Evolutionary conservation across 2,797 vertebrate genomes (phyloP), one percentile per base, ranked within the genome.

Genomic region (Spheniscus humboldti): DNA sequence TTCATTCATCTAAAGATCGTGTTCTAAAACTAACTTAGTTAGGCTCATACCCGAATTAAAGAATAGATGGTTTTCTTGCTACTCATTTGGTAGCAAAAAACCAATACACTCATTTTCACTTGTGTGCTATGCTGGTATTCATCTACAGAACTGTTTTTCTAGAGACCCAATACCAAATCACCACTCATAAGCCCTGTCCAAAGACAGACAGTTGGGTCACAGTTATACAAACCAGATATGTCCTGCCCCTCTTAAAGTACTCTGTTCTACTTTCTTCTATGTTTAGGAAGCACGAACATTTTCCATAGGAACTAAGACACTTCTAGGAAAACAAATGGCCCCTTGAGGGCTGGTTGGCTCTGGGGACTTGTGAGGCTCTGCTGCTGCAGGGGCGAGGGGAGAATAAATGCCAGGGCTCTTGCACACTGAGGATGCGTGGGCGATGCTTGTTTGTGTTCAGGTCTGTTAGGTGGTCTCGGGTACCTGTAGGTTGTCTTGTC

Each of bases 101-200:
- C 23, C 19, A 23, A 25, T 15, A 10, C 10, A 9, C 4, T 55
- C 0, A 0, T 19, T 56, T 41, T 37, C 11, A 8, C 18, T 27
- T 11, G 33, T 41, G 56, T 16, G 6, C 12, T 10, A 3, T 3
- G 22, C 15, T 48, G 35, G 10, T 18, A 5, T 13, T 23, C 8
- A 6, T 14, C 13, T 8, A 9, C 15, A 9, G 43, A 48, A 12
- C 20, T 13, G 22, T 12, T 48, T 18, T n/a, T 53, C 11, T 23
- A 6, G 56, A 63, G 35, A 12, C 20, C 7, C 7, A 18, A 9
- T 3, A 31, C 30, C 25, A 18, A n/a, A 12, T 18, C 53, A 11
- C 11, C 25, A 5, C n/a, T 16, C 28, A 2, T 2, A 6, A 37
- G 15, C 13, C 25, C 48, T 31, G 11, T 4, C 14, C 3, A 10